Base-by-base conservation (phyloP, 2,113 vertebrate genomes). In the Malurus alboscapulatus region DNA sequence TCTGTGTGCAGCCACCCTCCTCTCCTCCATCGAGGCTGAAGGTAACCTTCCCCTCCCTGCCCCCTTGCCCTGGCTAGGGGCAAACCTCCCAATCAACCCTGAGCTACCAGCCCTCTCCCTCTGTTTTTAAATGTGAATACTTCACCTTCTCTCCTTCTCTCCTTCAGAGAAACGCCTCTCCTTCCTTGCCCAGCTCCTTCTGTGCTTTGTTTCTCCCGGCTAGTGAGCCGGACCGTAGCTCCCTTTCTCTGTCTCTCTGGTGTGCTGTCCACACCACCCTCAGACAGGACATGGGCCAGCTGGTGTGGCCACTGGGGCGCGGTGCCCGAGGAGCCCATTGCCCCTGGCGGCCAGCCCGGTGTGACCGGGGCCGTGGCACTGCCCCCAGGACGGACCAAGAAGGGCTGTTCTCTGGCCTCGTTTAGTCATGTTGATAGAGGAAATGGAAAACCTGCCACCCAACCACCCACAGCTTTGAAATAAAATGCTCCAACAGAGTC, bases 21-120 rank as follows among this genome's bases (percentile, higher is more conserved):
- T 99, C 93, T 97, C 97, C 92, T 98, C 97, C 94, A 97, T 97
- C 84, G 97, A 98, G 94, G 99, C 98, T 95, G 98, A 99, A 99
- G 99, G 99, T 99, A 99, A 98, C 95, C 89, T 71, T 87, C 50
- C 78, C 58, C 75, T 89, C 47, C 47, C 59, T 55, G 55, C 32
- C 16, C 58, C 17, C 63, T 53, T 32, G 78, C 47, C 91, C 58
- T 10, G 0, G 55, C 10, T 38, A 10, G 36, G 38, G 38, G 14
- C 40, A 79, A 86, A 78, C 30, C 44, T 91, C 73, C 76, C 79
- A 40, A 17, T 25, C 79, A 65, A 27, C 59, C 83, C 78, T 66
- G 54, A 84, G 62, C 79, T 86, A 76, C 67, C 22, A 7, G 29
- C 55, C 87, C 85, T 85, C 29, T 71, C 36, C 87, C 93, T 97